phyloP scores from a whole-genome alignment of 2,113 vertebrate genomes.

The Neolamprologus sp. region DNA sequence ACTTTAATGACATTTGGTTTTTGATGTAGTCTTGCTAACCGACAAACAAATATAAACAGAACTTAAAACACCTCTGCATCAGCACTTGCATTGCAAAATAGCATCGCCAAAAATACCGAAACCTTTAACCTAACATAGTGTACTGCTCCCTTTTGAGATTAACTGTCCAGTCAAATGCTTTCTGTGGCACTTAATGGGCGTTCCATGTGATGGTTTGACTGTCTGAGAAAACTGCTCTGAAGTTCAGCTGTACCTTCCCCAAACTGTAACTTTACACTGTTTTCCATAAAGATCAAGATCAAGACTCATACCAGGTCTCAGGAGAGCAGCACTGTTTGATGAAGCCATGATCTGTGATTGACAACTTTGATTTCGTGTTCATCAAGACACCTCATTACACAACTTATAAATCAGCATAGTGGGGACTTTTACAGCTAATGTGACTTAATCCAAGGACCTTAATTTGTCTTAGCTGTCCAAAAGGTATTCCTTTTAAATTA shows the following conservation, averaged over 20 bases:
- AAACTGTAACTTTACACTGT: neutral
- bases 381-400: fast-evolving
- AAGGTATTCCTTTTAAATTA: neutral
- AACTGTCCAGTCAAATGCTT: neutral
- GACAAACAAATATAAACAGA: neutral
- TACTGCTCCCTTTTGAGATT: neutral
- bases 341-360: neutral
- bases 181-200: neutral
- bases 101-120: neutral
- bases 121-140: neutral
- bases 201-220: neutral
- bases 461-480: neutral
- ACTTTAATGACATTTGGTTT: neutral
- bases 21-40: neutral
- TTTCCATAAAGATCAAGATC: neutral
- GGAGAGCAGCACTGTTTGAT: neutral
- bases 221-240: neutral
- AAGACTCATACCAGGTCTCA: neutral
- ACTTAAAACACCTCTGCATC: neutral
- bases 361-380: neutral
- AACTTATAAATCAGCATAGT: neutral
- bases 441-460: neutral
- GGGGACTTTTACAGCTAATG: neutral
- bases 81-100: neutral
- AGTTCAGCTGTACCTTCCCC: neutral